Evolutionary conservation across 2,797 vertebrate species (phyloP).

Genomic region (Furcifer pardalis): DNA sequence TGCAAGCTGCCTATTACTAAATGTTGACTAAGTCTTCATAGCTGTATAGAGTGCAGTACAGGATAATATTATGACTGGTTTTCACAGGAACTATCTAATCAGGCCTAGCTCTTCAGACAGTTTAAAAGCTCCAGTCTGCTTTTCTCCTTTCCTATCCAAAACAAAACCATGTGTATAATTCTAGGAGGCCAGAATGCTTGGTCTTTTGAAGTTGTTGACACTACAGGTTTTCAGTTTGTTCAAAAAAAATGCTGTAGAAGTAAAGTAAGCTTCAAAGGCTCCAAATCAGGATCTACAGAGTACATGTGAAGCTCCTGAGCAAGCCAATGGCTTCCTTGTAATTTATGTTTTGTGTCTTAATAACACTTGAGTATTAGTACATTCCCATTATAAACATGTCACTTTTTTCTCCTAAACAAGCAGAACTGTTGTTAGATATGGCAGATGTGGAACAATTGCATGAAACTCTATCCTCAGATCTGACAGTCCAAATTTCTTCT

Average conservation of each 20-base stretch:
- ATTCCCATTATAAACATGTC: not conserved
- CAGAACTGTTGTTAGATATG: not conserved
- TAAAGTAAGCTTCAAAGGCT: not conserved
- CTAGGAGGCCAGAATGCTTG: not conserved
- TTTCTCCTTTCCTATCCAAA: not conserved
- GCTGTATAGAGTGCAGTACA: not conserved
- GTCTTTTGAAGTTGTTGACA: not conserved
- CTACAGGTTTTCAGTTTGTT: not conserved
- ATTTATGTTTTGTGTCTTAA: not conserved
- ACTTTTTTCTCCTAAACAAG: not conserved
- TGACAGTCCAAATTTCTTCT: not conserved
- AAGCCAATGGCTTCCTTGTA: not conserved
- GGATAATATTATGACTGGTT: not conserved
- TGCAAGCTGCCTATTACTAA: constrained; percentile 7
- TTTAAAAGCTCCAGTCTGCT: not conserved
- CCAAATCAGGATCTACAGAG: not conserved
- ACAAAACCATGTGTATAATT: not conserved
- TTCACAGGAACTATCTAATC: not conserved
- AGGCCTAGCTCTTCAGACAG: not conserved
- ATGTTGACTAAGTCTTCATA: constrained; percentile 8
- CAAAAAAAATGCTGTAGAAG: not conserved
- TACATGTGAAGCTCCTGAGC: not conserved
- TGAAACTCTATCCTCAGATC: not conserved
- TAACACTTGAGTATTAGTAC: too few relatives aligned
- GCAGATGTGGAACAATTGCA: not conserved